These are phyloP conservation scores for Thymallus thymallus DNA, from an alignment of 2,113 vertebrate species.

Conservation along the genomic window DNA sequence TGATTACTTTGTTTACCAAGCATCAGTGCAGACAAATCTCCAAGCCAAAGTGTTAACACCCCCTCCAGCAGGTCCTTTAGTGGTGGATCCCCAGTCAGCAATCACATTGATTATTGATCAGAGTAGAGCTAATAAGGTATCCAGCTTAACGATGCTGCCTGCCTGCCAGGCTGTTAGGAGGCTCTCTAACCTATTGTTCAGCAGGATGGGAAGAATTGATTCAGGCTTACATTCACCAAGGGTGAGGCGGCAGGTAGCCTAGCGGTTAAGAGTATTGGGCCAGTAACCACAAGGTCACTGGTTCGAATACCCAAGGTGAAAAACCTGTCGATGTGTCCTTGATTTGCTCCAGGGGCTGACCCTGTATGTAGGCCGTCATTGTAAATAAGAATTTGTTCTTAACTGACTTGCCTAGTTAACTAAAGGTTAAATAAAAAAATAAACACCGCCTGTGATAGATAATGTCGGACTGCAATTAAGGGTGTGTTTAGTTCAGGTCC, in stretches of 20 bases:
- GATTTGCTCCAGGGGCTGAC: no score
- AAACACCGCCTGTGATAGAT: constrained; percentile 58
- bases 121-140: constrained; percentile 68
- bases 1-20: constrained; percentile 69
- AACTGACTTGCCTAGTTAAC: no score
- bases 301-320: no score
- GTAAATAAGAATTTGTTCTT: no score
- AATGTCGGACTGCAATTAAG: constrained; percentile 62
- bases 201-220: constrained; percentile 64
- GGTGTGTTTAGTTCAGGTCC: constrained; percentile 59
- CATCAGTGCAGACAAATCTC: constrained; percentile 58
- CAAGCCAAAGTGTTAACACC: constrained; percentile 59
- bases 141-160: constrained; percentile 65
- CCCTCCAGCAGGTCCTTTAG: constrained; percentile 36
- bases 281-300: no score
- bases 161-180: constrained; percentile 43
- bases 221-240: constrained; percentile 59
- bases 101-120: constrained; percentile 73
- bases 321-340: no score
- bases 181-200: constrained; percentile 57
- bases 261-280: no score
- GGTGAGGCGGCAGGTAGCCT: no score
- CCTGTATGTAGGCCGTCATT: no score
- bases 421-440: no score
- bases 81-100: constrained; percentile 63